Conservation (phyloP, 2,113 vertebrate species). For the Meles meles region DNA sequence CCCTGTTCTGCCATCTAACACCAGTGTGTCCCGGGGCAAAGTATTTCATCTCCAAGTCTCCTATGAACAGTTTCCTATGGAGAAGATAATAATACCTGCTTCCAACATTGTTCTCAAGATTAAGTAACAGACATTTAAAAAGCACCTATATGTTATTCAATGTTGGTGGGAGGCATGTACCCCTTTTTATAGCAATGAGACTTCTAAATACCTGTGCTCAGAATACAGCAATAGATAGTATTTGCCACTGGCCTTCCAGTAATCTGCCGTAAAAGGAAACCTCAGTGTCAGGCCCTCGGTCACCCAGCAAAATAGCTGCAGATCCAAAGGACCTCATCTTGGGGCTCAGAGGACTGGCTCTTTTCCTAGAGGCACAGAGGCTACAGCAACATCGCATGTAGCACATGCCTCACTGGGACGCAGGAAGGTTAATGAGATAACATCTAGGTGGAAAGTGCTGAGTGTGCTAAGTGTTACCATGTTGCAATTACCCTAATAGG, state of each 20-base stretch:
- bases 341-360: neutral
- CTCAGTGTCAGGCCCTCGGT: neutral
- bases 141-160: neutral
- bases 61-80: neutral
- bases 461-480: neutral
- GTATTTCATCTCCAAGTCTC: neutral
- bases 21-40: neutral
- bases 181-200: neutral
- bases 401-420: neutral
- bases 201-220: neutral
- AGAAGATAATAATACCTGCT: neutral
- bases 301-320: neutral
- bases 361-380: neutral
- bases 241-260: neutral
- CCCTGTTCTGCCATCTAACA: neutral
- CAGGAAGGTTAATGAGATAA: conserved; percentile 40
- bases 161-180: neutral
- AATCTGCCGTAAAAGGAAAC: neutral
- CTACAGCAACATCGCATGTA: neutral
- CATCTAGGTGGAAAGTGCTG: conserved; percentile 44
- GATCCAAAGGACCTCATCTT: neutral
- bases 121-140: neutral
- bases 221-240: neutral
- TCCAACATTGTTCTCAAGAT: neutral
- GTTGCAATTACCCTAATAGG: conserved; percentile 10